Conservation (phyloP, 2,113 vertebrate species). For the Amazona vittata region DNA sequence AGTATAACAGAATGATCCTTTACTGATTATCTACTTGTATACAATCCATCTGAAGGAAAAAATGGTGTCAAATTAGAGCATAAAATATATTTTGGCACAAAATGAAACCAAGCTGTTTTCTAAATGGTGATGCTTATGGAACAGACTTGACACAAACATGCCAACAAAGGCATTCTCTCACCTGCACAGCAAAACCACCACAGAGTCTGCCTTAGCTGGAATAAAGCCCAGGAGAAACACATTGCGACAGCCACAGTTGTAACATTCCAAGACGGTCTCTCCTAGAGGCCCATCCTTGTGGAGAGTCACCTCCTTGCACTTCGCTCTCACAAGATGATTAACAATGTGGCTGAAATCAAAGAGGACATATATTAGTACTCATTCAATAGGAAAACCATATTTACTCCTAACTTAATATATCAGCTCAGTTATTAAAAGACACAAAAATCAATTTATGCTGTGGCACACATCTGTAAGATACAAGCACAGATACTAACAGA, state of each 20-base stretch:
- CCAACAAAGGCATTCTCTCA: conserved; percentile 51
- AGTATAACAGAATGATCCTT: not conserved
- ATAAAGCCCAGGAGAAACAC: conserved; percentile 98
- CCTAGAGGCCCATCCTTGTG: conserved; percentile 97
- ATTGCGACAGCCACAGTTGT: conserved; percentile 97
- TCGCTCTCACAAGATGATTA: conserved; percentile 96
- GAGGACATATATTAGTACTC: not conserved
- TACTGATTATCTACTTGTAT: not conserved
- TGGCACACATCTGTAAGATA: rapidly evolving
- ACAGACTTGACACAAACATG: not conserved
- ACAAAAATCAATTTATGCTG: not conserved
- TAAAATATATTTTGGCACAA: not conserved
- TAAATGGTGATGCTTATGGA: not conserved
- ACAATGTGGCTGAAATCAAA: conserved; percentile 90
- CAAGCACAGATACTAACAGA: not conserved
- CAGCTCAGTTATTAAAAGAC: not conserved
- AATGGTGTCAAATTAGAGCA: rapidly evolving
- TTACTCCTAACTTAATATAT: not conserved
- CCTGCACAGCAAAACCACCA: conserved; percentile 97
- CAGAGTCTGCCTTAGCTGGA: conserved; percentile 95
- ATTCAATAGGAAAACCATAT: not conserved
- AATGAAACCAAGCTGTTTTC: not conserved
- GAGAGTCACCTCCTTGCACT: conserved; percentile 98
- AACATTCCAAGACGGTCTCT: conserved; percentile 96
- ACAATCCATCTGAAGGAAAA: rapidly evolving